Evolutionary conservation across 2,888 invertebrate genomes (phyloP).

Genomic region (Lagria hirta): DNA sequence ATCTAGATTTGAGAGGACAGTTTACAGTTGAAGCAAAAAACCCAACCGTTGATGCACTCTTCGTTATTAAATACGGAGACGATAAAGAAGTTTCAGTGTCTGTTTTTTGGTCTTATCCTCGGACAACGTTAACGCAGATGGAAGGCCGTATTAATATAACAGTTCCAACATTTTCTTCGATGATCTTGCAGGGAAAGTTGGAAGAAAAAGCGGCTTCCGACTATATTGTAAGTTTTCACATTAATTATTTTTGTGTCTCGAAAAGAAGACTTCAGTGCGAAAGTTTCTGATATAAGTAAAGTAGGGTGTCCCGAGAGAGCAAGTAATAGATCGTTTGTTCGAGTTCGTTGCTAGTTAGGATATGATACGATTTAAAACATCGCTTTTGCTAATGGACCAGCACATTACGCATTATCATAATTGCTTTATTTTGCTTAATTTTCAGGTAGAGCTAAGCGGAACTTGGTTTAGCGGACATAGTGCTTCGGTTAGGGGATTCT

Average conservation of each 20-base stretch:
- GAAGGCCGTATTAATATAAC: constrained; percentile 74
- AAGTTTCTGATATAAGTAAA: constrained; percentile 37
- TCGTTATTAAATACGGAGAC: constrained; percentile 60
- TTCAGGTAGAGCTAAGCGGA: constrained; percentile 69
- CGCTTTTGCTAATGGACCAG: constrained; percentile 33
- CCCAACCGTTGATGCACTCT: constrained; percentile 57
- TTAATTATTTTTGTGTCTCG: constrained; percentile 40
- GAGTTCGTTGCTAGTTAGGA: constrained; percentile 35
- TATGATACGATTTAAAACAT: constrained; percentile 34
- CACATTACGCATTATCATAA: constrained; percentile 33
- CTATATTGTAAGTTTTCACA: constrained; percentile 63
- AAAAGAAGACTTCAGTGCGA: constrained; percentile 30
- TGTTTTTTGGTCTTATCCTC: constrained; percentile 65
- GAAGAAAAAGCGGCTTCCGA: constrained; percentile 68
- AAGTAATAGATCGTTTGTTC: constrained; percentile 34
- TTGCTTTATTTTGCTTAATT: constrained; percentile 23
- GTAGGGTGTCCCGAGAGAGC: constrained; percentile 34
- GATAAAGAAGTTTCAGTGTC: constrained; percentile 62
- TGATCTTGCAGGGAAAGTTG: constrained; percentile 65
- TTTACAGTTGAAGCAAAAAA: constrained; percentile 59
- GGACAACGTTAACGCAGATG: constrained; percentile 65
- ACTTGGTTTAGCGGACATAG: constrained; percentile 81
- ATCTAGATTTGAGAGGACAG: constrained; percentile 65
- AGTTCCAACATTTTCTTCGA: constrained; percentile 72
- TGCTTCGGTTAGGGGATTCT: constrained; percentile 69